Base-by-base conservation (phyloP, 1,140 invertebrate genomes). In the Lutraria rhynchaena region DNA sequence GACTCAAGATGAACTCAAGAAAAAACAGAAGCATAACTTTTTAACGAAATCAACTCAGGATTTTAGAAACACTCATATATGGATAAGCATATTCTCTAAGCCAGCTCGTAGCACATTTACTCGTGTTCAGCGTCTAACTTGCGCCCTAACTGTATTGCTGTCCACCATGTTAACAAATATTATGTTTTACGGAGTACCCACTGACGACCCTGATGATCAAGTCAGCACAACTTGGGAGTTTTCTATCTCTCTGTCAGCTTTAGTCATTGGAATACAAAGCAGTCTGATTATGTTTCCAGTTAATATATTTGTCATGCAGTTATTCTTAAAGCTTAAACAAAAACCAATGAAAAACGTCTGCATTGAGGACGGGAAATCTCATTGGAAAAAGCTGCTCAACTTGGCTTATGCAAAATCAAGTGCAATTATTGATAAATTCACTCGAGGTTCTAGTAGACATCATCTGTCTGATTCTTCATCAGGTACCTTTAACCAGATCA, bases 101-200 rank as follows among this genome's bases (percentile, higher is more conserved):
- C 89, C 89, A 27, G 51, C 84, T 11, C 57, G 69, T 17, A 91
- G 90, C 61, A 46, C 73, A 0, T 91, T 92, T 69, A 90, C 90
- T 0, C 58, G 89, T 1, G 70, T 78, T 4, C 90, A 92, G 65
- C 69, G 91, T 17, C 57, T 91, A n/a, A 88, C 89, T 15, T 91
- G 89, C 78, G 84, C 85, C 4, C 75, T 92, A n/a, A 86, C 80
- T 22, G 55, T 92, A 0, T 83, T 92, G 3, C 49, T 90, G 13
- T 82, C 83, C 19, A 87, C 84, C 9, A 90, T 91, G 89, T 58
- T 91, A 53, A 76, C 87, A 1, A 90, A 86, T 58, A 84, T 92
- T 11, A 87, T 91, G 87, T 92, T 91, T 61, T 89, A 90, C 58
- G 89, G 87, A 9, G 67, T 89, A 11, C 86, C 86, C 0, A 85